These are phyloP conservation scores for Meghimatium bilineatum DNA, from an alignment of 2,888 invertebrate species.

Conservation along the genomic window DNA sequence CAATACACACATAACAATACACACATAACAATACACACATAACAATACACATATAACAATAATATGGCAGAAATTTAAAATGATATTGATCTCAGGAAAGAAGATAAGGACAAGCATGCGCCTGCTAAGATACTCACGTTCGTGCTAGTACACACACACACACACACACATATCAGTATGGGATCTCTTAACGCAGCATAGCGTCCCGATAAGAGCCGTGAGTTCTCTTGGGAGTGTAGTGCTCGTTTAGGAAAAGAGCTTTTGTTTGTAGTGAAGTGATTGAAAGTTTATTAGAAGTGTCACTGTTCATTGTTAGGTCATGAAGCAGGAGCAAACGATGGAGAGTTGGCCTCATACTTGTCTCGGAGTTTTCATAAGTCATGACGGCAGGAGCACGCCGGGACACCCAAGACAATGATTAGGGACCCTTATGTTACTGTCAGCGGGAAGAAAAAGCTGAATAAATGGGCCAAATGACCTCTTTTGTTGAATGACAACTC, in stretches of 20 bases:
- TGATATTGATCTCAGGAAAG: background rate
- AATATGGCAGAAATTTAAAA: background rate
- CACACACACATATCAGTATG: background rate
- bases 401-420: constrained; percentile 46
- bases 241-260: constrained; percentile 53
- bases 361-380: constrained; percentile 27
- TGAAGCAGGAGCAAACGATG: background rate
- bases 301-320: constrained; percentile 44
- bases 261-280: constrained; percentile 52
- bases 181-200: background rate
- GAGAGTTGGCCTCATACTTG: background rate
- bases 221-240: constrained; percentile 21
- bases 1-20: no score
- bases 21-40: no score
- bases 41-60: background rate
- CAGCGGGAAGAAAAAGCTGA: constrained; percentile 30
- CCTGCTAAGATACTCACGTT: no score
- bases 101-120: no score
- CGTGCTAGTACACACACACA: no score
- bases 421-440: constrained; percentile 48
- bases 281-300: constrained; percentile 55
- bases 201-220: background rate
- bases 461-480: constrained; percentile 44
- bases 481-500: constrained; percentile 24
- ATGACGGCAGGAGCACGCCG: constrained; percentile 35